Evolutionary conservation across 2,113 vertebrate genomes (phyloP).

Genomic region (Phyllostomus hastatus): DNA sequence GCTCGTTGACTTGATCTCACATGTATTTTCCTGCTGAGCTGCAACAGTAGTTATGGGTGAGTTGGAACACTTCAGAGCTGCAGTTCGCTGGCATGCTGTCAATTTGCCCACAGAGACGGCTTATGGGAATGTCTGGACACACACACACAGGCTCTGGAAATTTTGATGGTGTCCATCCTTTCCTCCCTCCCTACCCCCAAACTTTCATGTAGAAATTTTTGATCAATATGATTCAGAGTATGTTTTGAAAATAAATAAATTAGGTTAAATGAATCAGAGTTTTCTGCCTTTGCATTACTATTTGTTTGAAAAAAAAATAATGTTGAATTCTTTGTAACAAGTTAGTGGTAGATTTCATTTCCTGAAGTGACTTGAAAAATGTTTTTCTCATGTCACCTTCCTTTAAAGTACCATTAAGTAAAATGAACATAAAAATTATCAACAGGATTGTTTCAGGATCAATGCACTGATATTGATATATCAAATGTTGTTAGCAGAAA

Average conservation of each 20-base stretch:
- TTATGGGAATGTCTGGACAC: neutral
- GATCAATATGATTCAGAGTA: slow-evolving; percentile 17
- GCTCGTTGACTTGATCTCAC: neutral
- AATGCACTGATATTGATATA: neutral
- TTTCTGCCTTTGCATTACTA: neutral
- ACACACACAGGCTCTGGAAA: neutral
- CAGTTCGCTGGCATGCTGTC: neutral
- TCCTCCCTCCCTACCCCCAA: neutral
- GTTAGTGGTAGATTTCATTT: neutral
- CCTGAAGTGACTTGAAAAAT: slow-evolving; percentile 8
- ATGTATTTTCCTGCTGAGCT: neutral
- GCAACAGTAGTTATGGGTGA: neutral
- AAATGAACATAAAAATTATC: neutral
- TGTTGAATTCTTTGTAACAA: neutral
- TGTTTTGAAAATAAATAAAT: slow-evolving; percentile 5
- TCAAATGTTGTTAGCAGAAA: neutral
- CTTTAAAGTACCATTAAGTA: neutral
- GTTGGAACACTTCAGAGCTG: neutral
- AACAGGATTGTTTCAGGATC: neutral
- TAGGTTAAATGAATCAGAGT: neutral
- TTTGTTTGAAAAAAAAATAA: neutral
- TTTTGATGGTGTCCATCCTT: slow-evolving; percentile 43
- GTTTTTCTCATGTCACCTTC: neutral
- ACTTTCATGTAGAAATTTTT: neutral
- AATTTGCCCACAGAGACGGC: neutral